Conservation (phyloP, 1,140 invertebrate genomes). For the Piezodorus guildinii region DNA sequence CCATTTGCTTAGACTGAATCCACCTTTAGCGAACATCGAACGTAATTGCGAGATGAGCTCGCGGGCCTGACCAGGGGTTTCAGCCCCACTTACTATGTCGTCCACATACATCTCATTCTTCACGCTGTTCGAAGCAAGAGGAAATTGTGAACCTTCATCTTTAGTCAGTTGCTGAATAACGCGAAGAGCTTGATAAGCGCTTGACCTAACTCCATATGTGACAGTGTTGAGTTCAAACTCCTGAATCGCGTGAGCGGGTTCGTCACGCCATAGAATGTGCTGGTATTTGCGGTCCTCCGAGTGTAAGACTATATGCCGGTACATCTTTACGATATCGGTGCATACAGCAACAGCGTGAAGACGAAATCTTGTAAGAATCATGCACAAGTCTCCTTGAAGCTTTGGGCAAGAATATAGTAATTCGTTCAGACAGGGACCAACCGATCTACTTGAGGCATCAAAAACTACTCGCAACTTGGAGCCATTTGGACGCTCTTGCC, state of each 20-base stretch:
- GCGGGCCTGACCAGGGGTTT: conserved; percentile 22
- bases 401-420: no score
- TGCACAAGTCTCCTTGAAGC: no score
- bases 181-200: conserved; percentile 32
- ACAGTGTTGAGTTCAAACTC: conserved; percentile 31
- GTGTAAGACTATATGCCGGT: conserved; percentile 31
- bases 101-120: conserved; percentile 37
- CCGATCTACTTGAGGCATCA: no score
- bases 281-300: conserved; percentile 18
- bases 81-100: conserved; percentile 34
- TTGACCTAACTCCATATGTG: conserved; percentile 32
- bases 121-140: conserved; percentile 28
- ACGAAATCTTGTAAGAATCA: no score
- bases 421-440: no score
- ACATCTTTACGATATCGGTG: conserved; percentile 36
- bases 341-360: conserved; percentile 24
- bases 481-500: no score
- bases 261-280: conserved; percentile 28
- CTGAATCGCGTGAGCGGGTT: conserved; percentile 19
- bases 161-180: conserved; percentile 31
- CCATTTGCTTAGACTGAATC: conserved; percentile 26
- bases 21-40: conserved; percentile 19
- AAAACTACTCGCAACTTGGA: no score
- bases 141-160: conserved; percentile 28
- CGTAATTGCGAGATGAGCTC: conserved; percentile 22